Conservation (phyloP, 2,113 vertebrate species). For the Pristiophorus japonicus region DNA sequence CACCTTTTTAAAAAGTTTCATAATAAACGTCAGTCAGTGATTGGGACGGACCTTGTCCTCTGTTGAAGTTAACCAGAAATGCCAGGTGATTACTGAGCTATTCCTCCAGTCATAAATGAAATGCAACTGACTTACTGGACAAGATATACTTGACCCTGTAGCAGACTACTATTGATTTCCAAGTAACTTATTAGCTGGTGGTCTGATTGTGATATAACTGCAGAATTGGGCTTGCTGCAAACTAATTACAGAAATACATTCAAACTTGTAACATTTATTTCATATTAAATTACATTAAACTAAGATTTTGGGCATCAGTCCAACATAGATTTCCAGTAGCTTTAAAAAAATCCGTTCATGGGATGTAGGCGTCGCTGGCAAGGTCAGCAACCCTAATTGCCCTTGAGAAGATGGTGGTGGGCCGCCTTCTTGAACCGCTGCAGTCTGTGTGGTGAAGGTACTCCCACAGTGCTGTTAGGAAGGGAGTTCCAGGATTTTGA, state of each 20-base stretch:
- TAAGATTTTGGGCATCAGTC: not conserved
- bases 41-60: not conserved
- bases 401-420: no score
- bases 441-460: no score
- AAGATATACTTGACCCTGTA: not conserved
- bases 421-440: no score
- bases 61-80: not conserved
- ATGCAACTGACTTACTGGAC: not conserved
- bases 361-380: no score
- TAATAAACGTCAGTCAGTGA: not conserved
- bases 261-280: not conserved
- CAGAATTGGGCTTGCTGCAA: not conserved
- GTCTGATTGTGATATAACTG: not conserved
- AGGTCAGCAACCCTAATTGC: no score
- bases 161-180: not conserved
- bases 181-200: constrained; percentile 19
- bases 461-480: no score
- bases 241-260: not conserved
- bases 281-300: not conserved
- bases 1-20: not conserved
- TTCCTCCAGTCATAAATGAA: not conserved
- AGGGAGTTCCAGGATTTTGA: no score
- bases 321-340: not conserved
- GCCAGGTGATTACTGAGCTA: not conserved
- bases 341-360: no score